Percentiles rank a stretch among this genome's conserved stretches.
Conservation (phyloP, 2,888 invertebrate genomes). For the Antheraea yamamai region DNA sequence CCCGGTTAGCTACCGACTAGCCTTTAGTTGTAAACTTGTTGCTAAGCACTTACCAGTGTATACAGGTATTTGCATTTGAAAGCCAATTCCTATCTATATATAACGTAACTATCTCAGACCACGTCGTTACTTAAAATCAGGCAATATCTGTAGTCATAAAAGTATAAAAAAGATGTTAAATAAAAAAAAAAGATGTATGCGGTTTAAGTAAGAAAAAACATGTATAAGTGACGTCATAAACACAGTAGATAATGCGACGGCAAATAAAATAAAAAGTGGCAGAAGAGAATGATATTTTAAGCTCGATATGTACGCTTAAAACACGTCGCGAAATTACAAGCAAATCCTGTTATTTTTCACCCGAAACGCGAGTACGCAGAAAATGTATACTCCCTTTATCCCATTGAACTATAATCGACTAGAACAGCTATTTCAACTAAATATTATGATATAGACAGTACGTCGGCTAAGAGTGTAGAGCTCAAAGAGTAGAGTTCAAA, state of each 20-base stretch:
- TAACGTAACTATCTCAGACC: not conserved
- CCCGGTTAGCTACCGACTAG: not conserved
- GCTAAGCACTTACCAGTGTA: not conserved
- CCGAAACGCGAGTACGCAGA: not conserved
- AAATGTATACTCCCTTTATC: not conserved
- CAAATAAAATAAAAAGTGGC: not conserved
- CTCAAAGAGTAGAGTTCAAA: too few relatives aligned
- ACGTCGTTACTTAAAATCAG: not conserved
- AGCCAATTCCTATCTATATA: not conserved
- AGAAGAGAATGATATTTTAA: not conserved
- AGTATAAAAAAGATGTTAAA: too few relatives aligned
- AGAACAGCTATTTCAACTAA: not conserved
- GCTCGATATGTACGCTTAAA: not conserved
- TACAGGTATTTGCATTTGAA: not conserved
- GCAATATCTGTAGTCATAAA: not conserved
- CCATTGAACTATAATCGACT: not conserved
- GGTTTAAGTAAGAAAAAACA: not conserved
- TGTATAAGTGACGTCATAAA: not conserved
- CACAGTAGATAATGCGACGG: not conserved
- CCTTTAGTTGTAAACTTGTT: not conserved
- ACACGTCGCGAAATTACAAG: constrained; percentile 2
- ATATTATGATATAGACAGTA: not conserved
- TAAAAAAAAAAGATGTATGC: not conserved
- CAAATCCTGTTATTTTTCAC: constrained; percentile 7
- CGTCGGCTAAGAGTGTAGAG: not conserved